Evolutionary conservation across 2,888 invertebrate genomes (phyloP), one percentile per base, ranked within the genome.

Genomic region (Gonocerus acuteangulatus): DNA sequence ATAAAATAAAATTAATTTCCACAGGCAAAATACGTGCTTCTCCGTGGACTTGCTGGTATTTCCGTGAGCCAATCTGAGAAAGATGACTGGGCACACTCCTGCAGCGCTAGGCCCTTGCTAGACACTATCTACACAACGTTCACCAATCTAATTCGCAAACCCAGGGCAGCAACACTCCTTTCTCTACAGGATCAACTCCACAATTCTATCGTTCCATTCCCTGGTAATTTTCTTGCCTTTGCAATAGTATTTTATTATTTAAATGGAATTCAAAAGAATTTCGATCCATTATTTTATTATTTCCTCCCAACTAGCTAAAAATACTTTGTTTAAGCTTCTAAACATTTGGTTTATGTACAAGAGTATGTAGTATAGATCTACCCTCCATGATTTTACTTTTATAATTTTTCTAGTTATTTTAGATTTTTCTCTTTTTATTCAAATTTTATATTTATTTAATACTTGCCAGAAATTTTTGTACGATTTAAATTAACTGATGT

Each of bases 41-140:
- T 88, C 11, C 78, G 87, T 1, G 84, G 85, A 2, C 73, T 88
- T 9, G 86, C 84, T 0, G 87, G 87, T 1, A 72, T 86, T 19
- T 86, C 83, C 0, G 73, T 88, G 49, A 75, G 76, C 65, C 70
- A 75, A 1, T 74, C 82, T 0, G 82, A 83, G 60, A 78, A 79
- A 45, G 86, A 87, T 67, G 74, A 76, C 39, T 78, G 79, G 56
- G 75, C 75, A 0, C 74, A 62, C 36, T 61, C 60, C 23, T 69
- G 69, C 45, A 6, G 63, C 7, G 48, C 64, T 2, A 61, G 63
- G 13, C 63, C 66, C 11, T 52, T 70, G 34, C 65, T 74, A 22
- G 62, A 65, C 7, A 67, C 70, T 9, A 66, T 73, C 42, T 67
- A 70, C 56, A 66, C 70, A 60, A 71, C 71, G 1, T 69, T 73